These are phyloP conservation scores for Psittacus erithacus DNA, from an alignment of 2,113 vertebrate species.

Conservation along the genomic window DNA sequence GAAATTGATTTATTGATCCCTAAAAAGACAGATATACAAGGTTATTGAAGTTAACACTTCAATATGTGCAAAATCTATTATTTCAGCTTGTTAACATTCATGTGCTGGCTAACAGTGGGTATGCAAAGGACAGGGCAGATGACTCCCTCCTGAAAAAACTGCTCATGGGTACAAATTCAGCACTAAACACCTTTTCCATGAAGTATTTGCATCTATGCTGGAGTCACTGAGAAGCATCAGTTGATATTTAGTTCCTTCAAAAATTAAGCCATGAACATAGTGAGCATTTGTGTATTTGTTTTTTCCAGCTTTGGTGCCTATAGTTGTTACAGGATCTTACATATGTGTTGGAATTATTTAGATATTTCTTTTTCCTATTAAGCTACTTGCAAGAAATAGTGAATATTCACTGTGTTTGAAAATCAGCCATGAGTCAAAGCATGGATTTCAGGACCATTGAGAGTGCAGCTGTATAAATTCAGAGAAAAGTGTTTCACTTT, in stretches of 20 bases:
- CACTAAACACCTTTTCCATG: neutral
- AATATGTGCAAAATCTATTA: constrained; percentile 27
- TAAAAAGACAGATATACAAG: constrained; percentile 32
- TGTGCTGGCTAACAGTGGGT: neutral
- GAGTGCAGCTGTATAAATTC: neutral
- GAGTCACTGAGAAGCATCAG: neutral
- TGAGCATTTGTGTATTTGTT: accelerated
- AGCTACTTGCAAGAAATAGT: neutral
- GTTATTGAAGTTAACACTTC: constrained; percentile 22
- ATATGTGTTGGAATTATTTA: neutral
- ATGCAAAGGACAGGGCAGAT: neutral
- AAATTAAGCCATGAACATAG: neutral
- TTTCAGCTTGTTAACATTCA: neutral
- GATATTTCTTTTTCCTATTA: neutral
- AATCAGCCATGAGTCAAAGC: neutral
- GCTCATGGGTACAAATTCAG: neutral
- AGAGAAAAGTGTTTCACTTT: constrained; percentile 3
- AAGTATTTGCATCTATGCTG: neutral
- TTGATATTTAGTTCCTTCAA: neutral
- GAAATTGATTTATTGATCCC: constrained; percentile 30
- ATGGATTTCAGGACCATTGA: neutral
- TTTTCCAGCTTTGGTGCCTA: neutral
- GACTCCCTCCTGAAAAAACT: neutral
- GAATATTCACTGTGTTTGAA: neutral
- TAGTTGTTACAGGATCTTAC: neutral